Evolutionary conservation across 2,797 vertebrate species (phyloP).

Genomic region (Melanotaenia maccullochi): DNA sequence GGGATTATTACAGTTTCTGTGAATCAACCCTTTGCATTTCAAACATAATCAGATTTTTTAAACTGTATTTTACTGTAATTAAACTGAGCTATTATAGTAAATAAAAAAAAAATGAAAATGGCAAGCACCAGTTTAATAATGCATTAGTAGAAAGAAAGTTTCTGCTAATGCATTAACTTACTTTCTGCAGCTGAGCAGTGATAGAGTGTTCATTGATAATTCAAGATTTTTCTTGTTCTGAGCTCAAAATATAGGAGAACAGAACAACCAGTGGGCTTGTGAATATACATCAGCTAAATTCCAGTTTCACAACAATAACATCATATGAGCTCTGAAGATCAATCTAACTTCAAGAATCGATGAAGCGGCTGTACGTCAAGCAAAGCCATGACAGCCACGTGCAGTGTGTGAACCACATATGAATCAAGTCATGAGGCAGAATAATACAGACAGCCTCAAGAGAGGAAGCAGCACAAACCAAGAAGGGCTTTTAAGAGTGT

Average conservation of each 20-base stretch:
- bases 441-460: conserved; percentile 8
- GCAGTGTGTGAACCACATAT: conserved; percentile 53
- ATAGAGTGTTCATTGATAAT: conserved; percentile 21
- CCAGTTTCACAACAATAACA: conserved; percentile 66
- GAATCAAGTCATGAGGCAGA: conserved; percentile 36
- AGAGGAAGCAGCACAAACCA: conserved; percentile 28
- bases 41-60: conserved; percentile 11
- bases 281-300: conserved; percentile 67
- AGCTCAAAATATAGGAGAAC: conserved; percentile 37
- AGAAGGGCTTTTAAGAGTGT: conserved; percentile 17
- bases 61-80: not conserved
- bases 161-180: conserved; percentile 12
- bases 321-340: conserved; percentile 58
- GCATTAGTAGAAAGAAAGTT: conserved; percentile 9
- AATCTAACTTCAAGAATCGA: conserved; percentile 39
- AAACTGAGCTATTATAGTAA: conserved; percentile 8
- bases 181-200: conserved; percentile 1
- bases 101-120: conserved; percentile 5
- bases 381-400: conserved; percentile 51
- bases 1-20: conserved; percentile 27
- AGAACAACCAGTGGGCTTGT: conserved; percentile 37
- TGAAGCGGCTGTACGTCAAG: conserved; percentile 44
- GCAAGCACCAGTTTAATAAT: conserved; percentile 7
- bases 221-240: conserved; percentile 24
- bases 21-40: conserved; percentile 9